These are phyloP conservation scores for Nymphicus hollandicus DNA, from an alignment of 2,113 vertebrate genomes.

Conservation along the genomic window DNA sequence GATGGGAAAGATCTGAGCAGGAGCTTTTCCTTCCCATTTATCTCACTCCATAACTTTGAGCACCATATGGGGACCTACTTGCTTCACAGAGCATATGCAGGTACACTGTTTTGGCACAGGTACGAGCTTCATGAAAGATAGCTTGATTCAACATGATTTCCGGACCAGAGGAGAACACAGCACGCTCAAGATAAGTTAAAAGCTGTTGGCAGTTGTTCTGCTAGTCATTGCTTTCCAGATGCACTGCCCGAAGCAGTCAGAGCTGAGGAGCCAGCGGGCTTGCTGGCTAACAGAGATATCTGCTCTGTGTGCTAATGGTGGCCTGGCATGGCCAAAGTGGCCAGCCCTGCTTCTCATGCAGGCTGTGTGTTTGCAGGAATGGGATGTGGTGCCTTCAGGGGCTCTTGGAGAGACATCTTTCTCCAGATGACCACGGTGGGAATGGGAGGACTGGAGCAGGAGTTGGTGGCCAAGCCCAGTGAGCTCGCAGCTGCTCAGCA, in stretches of 20 bases:
- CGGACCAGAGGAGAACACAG: not conserved
- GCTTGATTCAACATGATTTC: not conserved
- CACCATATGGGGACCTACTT: not conserved
- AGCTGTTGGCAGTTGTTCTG: not conserved
- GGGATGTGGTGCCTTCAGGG: not conserved
- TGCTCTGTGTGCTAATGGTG: fast-evolving
- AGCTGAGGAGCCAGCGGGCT: fast-evolving
- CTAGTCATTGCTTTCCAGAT: not conserved
- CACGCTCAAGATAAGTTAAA: not conserved
- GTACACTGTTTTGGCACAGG: not conserved
- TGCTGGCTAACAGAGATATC: fast-evolving
- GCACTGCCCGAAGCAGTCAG: fast-evolving
- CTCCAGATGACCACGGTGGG: not conserved
- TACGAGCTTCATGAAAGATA: not conserved
- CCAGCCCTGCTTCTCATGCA: not conserved
- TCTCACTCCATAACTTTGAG: not conserved
- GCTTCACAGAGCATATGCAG: not conserved
- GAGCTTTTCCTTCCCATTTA: not conserved
- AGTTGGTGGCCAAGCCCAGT: not conserved
- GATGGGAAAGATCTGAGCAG: not conserved
- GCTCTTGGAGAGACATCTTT: not conserved
- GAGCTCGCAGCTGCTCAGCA: not conserved
- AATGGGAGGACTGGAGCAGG: fast-evolving
- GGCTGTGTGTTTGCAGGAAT: fast-evolving
- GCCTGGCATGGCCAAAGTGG: fast-evolving